phyloP scores from a whole-genome alignment of 2,113 vertebrate species.

The Amphiprion percula region DNA sequence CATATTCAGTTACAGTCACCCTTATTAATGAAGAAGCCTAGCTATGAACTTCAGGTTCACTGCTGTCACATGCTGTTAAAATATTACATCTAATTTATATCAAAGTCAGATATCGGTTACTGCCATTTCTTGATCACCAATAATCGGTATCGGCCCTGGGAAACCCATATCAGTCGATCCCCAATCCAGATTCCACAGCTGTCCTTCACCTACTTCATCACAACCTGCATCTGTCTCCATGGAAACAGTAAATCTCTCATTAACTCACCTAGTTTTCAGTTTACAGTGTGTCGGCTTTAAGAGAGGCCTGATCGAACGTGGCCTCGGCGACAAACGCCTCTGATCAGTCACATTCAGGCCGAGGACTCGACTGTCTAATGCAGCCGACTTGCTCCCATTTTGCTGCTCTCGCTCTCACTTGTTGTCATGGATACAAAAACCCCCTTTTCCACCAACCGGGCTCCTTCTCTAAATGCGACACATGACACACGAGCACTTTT shows the following conservation, averaged over 20 bases:
- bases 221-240: constrained; percentile 19
- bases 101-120: no score
- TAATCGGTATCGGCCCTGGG: no score
- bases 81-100: no score
- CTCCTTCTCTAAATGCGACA: constrained; percentile 47
- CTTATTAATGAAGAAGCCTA: no score
- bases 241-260: constrained; percentile 40
- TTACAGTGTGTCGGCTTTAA: constrained; percentile 41
- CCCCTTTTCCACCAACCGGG: constrained; percentile 21
- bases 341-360: constrained; percentile 47
- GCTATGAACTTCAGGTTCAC: no score
- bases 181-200: constrained; percentile 44
- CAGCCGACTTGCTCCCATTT: constrained; percentile 42
- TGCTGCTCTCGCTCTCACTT: constrained; percentile 57
- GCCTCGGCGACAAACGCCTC: constrained; percentile 43
- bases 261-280: constrained; percentile 34
- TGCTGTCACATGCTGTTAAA: no score
- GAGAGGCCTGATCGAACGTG: constrained; percentile 25
- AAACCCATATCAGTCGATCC: no score
- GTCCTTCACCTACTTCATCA: constrained; percentile 23
- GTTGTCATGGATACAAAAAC: constrained; percentile 79
- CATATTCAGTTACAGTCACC: no score
- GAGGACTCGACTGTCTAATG: constrained; percentile 32
- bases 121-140: no score
- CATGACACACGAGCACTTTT: constrained; percentile 48